Evolutionary conservation across 2,113 vertebrate species (phyloP).

Genomic region (Petaurus breviceps): DNA sequence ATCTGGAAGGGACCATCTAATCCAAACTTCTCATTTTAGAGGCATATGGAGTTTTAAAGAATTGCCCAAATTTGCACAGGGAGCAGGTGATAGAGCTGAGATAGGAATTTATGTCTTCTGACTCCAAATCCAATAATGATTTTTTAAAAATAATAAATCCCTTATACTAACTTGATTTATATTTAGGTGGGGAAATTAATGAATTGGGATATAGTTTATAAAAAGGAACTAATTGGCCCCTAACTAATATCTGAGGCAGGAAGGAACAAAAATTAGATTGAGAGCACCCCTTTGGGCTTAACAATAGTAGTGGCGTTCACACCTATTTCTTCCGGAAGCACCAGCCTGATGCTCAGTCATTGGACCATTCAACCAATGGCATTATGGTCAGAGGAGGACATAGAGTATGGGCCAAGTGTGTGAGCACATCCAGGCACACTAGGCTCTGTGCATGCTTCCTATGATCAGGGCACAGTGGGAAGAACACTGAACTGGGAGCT

Average conservation of each 20-base stretch:
- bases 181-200: not conserved
- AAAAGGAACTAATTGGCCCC: not conserved
- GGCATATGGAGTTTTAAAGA: not conserved
- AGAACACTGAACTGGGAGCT: not conserved
- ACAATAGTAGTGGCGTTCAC: not conserved
- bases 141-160: not conserved
- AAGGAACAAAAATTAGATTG: not conserved
- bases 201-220: not conserved
- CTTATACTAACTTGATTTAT: not conserved
- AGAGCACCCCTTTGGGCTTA: not conserved
- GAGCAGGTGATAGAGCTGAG: not conserved
- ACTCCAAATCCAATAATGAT: not conserved
- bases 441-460: not conserved
- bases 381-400: not conserved
- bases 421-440: not conserved
- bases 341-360: not conserved
- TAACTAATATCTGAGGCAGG: not conserved
- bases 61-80: not conserved
- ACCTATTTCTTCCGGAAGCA: not conserved
- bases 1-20: not conserved
- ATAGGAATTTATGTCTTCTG: not conserved
- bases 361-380: not conserved
- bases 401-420: not conserved
- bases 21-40: not conserved
- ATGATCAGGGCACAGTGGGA: not conserved